Evolutionary conservation across 2,797 vertebrate genomes (phyloP).

Genomic region (Cyprinella venusta): DNA sequence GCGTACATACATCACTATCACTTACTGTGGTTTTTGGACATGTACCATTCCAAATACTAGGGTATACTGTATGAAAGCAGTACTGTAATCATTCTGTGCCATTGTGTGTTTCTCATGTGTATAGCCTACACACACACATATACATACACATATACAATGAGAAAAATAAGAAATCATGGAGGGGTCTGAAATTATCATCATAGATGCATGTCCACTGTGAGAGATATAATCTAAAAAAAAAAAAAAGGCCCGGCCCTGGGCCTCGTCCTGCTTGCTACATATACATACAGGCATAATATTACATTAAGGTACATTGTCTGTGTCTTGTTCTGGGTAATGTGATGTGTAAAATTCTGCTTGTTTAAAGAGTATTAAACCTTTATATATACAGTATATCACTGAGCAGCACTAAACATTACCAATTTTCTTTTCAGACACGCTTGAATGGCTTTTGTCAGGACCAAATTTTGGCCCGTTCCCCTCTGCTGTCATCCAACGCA

Average conservation of each 20-base stretch:
- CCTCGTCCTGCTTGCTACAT: too few relatives aligned
- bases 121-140: too few relatives aligned
- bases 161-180: too few relatives aligned
- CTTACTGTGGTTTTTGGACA: background rate
- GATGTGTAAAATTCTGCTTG: background rate
- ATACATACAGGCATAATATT: background rate
- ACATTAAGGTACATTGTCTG: background rate
- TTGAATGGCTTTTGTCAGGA: slow-evolving; percentile 25
- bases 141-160: too few relatives aligned
- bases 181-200: too few relatives aligned
- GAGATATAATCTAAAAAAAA: too few relatives aligned
- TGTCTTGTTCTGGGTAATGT: background rate
- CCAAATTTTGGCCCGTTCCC: slow-evolving; percentile 5
- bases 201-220: too few relatives aligned
- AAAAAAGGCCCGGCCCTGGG: too few relatives aligned
- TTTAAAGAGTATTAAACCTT: slow-evolving; percentile 3
- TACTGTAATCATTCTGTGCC: background rate
- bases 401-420: background rate
- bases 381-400: background rate
- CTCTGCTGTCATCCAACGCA: slow-evolving; percentile 9
- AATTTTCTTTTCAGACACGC: slow-evolving; percentile 31
- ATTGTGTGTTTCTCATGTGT: background rate
- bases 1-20: background rate
- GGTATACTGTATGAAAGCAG: background rate
- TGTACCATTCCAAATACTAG: background rate